Conservation (phyloP, 2,797 vertebrate genomes). For the Luscinia megarhynchos region DNA sequence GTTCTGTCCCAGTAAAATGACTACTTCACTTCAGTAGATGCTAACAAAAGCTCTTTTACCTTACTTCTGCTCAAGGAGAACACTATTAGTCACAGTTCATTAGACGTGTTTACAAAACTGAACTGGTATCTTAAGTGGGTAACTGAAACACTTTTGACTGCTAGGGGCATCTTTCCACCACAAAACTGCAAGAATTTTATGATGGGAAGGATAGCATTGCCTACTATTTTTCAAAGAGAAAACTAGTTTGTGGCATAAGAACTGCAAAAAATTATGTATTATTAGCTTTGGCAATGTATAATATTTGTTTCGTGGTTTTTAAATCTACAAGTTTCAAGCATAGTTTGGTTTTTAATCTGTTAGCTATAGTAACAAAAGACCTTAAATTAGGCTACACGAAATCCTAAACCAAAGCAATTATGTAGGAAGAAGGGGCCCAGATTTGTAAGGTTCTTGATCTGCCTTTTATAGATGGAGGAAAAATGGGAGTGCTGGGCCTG, state of each 20-base stretch:
- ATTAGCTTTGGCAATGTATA: not conserved
- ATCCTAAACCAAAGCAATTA: not conserved
- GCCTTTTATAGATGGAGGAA: not conserved
- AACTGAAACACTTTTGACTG: conserved; percentile 73
- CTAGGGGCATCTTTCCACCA: conserved; percentile 24
- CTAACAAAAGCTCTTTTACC: conserved; percentile 70
- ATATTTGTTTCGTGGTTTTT: not conserved
- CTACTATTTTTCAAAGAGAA: not conserved
- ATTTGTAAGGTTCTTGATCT: not conserved
- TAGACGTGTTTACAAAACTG: conserved; percentile 77
- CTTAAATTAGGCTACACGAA: not conserved
- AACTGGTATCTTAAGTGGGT: conserved; percentile 67
- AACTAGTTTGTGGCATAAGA: not conserved
- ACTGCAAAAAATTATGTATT: not conserved
- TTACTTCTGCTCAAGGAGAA: conserved; percentile 53
- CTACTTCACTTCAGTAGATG: conserved; percentile 63
- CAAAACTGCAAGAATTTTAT: conserved; percentile 61
- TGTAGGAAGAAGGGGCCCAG: not conserved
- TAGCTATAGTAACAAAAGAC: not conserved
- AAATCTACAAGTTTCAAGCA: not conserved
- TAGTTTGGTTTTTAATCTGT: not conserved
- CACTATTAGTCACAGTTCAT: conserved; percentile 73
- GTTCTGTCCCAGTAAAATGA: conserved; percentile 51
- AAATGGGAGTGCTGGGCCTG: not conserved
- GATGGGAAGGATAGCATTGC: conserved; percentile 2